These are phyloP conservation scores for Lordiphosa fenestrarum DNA, from an alignment of 2,888 invertebrate genomes.

Conservation along the genomic window DNA sequence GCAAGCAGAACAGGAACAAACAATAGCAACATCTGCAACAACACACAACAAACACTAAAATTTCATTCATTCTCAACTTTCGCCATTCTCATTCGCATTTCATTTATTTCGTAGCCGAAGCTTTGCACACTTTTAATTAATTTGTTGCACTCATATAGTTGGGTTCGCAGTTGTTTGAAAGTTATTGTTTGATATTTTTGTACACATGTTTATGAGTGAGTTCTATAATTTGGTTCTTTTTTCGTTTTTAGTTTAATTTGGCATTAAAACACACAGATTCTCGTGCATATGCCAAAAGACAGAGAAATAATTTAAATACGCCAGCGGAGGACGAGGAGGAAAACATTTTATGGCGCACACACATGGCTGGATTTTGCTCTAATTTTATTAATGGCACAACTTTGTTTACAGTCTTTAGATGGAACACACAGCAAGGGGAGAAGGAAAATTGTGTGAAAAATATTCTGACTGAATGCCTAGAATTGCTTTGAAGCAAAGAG, in stretches of 20 bases:
- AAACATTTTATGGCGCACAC: neutral
- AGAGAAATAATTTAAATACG: too few species aligned
- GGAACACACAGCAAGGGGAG: neutral
- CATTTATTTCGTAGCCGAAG: constrained; percentile 48
- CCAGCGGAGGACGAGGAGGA: too few species aligned
- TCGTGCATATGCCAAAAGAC: too few species aligned
- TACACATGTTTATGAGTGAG: constrained; percentile 9
- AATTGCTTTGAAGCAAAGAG: neutral
- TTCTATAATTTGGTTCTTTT: neutral
- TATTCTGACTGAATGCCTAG: constrained; percentile 2
- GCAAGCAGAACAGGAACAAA: constrained; percentile 4
- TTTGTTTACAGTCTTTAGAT: constrained; percentile 51
- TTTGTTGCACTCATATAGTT: constrained; percentile 52
- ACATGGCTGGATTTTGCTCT: constrained; percentile 38
- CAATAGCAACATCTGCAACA: neutral
- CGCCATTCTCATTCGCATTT: constrained; percentile 28
- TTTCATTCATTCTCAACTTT: constrained; percentile 29
- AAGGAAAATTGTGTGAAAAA: constrained; percentile 22
- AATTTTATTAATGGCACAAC: constrained; percentile 60
- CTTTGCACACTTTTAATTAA: constrained; percentile 58
- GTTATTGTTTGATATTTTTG: constrained; percentile 16
- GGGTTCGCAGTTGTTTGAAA: constrained; percentile 6
- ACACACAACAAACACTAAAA: constrained; percentile 9
- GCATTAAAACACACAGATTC: too few species aligned
- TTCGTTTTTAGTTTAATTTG: neutral